A percentile compares a stretch with the other conserved stretches of the same genome.
These are phyloP conservation scores for Euura saliciscinereae DNA, from an alignment of 1,140 invertebrate genomes.

Conservation along the genomic window DNA sequence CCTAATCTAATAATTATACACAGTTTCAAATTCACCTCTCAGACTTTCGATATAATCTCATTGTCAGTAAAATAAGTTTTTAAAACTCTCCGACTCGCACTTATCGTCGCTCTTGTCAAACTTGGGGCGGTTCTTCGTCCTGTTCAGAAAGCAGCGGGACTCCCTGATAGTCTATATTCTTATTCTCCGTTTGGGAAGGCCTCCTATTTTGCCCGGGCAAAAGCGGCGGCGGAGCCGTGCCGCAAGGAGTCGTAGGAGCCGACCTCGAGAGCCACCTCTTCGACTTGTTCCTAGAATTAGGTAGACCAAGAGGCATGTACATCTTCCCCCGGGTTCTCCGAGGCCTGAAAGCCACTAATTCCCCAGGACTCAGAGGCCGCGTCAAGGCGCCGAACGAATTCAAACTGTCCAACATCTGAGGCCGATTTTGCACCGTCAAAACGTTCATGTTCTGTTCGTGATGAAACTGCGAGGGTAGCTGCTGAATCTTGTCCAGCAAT, in stretches of 20 bases:
- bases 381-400: slow-evolving; percentile 19
- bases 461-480: slow-evolving; percentile 60
- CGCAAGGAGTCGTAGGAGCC: slow-evolving; percentile 77
- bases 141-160: slow-evolving; percentile 55
- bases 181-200: slow-evolving; percentile 44
- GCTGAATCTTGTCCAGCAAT: slow-evolving; percentile 72
- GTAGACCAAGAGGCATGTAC: slow-evolving; percentile 52
- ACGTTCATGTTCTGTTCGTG: slow-evolving; percentile 31
- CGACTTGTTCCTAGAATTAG: slow-evolving; percentile 48
- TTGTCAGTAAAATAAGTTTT: too few species aligned
- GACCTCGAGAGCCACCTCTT: slow-evolving; percentile 73
- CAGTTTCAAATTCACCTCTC: too few species aligned
- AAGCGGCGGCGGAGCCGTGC: slow-evolving; percentile 50
- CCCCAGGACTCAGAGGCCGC: slow-evolving; percentile 13
- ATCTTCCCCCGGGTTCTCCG: slow-evolving; percentile 48
- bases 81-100: too few species aligned
- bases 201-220: slow-evolving; percentile 49
- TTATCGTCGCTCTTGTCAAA: slow-evolving; percentile 33
- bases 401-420: slow-evolving; percentile 44
- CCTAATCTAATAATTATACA: too few species aligned
- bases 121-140: slow-evolving; percentile 47
- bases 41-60: too few species aligned
- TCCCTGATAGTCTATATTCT: slow-evolving; percentile 43
- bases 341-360: slow-evolving; percentile 30
- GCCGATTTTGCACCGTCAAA: slow-evolving; percentile 37